Conservation (phyloP, 1,140 invertebrate species). For the Lucilia sericata region DNA sequence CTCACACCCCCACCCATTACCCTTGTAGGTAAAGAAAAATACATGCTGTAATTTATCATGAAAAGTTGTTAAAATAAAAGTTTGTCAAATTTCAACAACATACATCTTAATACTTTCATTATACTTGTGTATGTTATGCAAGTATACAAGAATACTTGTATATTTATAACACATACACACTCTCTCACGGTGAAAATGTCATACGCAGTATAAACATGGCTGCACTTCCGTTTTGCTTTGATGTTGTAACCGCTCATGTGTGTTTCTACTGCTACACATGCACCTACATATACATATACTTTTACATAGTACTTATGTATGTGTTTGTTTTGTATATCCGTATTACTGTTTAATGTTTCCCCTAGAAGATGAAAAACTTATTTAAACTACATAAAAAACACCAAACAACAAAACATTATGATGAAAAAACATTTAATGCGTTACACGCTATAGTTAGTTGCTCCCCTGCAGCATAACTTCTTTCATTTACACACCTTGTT, state of each 20-base stretch:
- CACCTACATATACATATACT: not conserved
- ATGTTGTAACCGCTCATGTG: not conserved
- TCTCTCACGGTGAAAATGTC: conserved; percentile 22
- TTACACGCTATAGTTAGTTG: not conserved
- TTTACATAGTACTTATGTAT: not conserved
- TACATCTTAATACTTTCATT: conserved; percentile 37
- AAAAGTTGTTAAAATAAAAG: conserved; percentile 32
- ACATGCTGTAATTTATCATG: conserved; percentile 33
- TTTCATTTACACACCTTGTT: not conserved
- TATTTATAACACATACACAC: not conserved
- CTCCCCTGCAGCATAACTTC: not conserved
- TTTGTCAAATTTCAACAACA: conserved; percentile 35
- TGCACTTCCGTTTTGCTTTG: conserved; percentile 12
- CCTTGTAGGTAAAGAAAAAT: not conserved
- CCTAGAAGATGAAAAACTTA: not conserved
- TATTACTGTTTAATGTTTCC: conserved; percentile 14
- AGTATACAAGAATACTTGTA: not conserved
- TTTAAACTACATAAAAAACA: not conserved
- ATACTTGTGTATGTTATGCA: not conserved
- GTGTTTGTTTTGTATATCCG: not conserved
- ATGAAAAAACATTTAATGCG: conserved; percentile 1
- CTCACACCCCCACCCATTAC: not conserved
- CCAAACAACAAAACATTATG: not conserved
- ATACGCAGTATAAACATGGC: conserved; percentile 29
- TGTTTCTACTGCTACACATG: not conserved